Conservation (phyloP, 1,140 invertebrate genomes). For the Bombus sylvicola region DNA sequence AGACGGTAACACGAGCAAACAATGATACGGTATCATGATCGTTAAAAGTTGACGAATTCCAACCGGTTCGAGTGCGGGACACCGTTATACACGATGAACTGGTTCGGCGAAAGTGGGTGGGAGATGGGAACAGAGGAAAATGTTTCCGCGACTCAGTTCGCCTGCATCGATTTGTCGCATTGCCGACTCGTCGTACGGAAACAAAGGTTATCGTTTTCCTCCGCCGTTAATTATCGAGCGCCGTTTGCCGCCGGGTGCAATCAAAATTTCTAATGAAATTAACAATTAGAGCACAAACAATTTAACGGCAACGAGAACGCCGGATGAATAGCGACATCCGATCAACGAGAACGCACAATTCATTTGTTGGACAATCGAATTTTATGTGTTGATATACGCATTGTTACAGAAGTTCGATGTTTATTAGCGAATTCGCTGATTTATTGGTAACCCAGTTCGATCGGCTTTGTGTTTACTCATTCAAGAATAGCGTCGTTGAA, state of each 20-base stretch:
- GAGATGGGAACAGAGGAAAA: neutral
- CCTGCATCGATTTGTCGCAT: slow-evolving; percentile 26
- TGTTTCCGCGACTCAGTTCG: neutral
- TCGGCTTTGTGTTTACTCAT: neutral
- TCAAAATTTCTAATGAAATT: slow-evolving; percentile 14
- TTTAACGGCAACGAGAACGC: neutral
- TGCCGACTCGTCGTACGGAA: neutral
- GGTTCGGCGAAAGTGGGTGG: neutral
- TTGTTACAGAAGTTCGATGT: neutral
- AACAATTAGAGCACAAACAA: neutral
- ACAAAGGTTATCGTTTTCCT: slow-evolving; percentile 17
- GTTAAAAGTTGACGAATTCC: slow-evolving; percentile 55
- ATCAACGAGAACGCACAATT: neutral
- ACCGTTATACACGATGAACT: slow-evolving; percentile 6
- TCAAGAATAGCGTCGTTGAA: neutral
- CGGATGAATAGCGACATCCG: neutral
- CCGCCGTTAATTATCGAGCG: slow-evolving; percentile 1
- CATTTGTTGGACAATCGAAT: slow-evolving; percentile 2
- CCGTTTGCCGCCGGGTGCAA: neutral
- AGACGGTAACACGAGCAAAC: slow-evolving; percentile 48
- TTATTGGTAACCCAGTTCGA: slow-evolving; percentile 21
- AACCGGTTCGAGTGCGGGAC: slow-evolving; percentile 23
- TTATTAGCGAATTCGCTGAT: neutral
- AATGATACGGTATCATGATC: slow-evolving; percentile 47
- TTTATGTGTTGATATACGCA: slow-evolving; percentile 7